phyloP scores from a whole-genome alignment of 2,797 vertebrate species.

The Mareca penelope region DNA sequence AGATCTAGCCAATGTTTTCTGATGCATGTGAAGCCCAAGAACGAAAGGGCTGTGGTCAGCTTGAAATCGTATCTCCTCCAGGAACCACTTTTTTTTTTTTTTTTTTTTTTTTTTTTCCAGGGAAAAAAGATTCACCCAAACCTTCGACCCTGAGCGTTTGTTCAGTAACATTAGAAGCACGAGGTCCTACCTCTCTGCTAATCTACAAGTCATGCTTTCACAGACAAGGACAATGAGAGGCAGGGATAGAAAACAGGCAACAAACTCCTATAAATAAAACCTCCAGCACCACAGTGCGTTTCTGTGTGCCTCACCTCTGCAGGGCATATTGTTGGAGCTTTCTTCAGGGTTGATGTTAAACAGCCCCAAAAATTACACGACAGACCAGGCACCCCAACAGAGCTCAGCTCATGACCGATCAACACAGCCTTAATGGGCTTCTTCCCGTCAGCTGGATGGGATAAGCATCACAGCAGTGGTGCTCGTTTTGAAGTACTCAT shows the following conservation, averaged over 20 bases:
- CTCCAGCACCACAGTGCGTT: background rate
- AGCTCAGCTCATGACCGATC: background rate
- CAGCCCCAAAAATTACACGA: background rate
- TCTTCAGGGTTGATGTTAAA: background rate
- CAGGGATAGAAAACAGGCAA: slow-evolving; percentile 38
- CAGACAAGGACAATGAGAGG: slow-evolving; percentile 43
- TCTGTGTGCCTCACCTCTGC: background rate
- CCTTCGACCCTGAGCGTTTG: background rate
- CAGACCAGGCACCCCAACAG: background rate
- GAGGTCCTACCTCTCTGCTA: slow-evolving; percentile 1
- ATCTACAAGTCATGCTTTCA: slow-evolving; percentile 18
- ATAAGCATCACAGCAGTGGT: background rate
- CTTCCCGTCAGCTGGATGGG: background rate
- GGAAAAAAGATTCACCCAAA: slow-evolving; percentile 41
- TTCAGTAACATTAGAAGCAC: slow-evolving; percentile 20
- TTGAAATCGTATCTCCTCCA: slow-evolving; percentile 39
- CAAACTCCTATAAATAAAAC: slow-evolving; percentile 46
- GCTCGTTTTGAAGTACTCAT: background rate
- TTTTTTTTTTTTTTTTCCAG: background rate
- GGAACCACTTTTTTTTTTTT: background rate
- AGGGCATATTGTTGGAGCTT: background rate
- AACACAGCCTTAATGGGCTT: background rate
- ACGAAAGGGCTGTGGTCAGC: background rate
- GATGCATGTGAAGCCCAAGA: background rate
- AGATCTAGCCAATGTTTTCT: background rate